Base-by-base conservation (phyloP, 2,797 vertebrate genomes). In the Esox lucius region DNA sequence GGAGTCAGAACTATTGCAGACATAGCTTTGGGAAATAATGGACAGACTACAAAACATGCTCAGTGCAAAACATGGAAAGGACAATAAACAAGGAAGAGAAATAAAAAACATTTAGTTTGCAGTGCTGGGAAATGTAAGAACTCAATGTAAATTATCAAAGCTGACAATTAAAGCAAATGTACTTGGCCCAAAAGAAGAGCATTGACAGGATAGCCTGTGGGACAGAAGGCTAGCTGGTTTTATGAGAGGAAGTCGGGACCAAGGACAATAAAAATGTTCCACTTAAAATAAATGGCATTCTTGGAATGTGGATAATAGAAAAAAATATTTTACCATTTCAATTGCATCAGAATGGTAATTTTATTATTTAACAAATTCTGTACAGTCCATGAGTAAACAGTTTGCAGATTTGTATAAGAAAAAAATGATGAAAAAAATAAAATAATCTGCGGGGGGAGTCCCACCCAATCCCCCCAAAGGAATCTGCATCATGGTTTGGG, bases 361-460 rank as follows among this genome's bases (percentile, higher is more conserved):
- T 11, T 68, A 78, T 62, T 83, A 82, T 80, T 80, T 86, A 86
- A 89, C 83, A 88, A 82, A 84, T 62, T 84, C 81, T 88, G 75
- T 86, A 89, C 85, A 89, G 83, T 73, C 72, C 83, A 42, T 13
- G 15, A 12, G 6, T 3, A 66, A 79, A 70, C 46, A 69, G 67
- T 85, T 78, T 75, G 84, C 82, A 84, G 49, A 81, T 78, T 61
- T 61, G 22, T 81, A 84, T 65, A 85, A 86, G 82, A 62, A 65
- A 48, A 8, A 62, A 75, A 51, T 49, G 80, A 67, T 15, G 8
- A 70, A 68, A 7, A 46, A 46, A 68, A n/a, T 2, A 2, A 35
- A 22, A 46, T 46, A 46, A 46, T 46, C 42, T 46, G 42, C 3
- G 42, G 33, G 67, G 66, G 39, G 66, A 9, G 15, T 26, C 39